Evolutionary conservation across 2,888 invertebrate genomes (phyloP).

Genomic region (Agrotis clavis): DNA sequence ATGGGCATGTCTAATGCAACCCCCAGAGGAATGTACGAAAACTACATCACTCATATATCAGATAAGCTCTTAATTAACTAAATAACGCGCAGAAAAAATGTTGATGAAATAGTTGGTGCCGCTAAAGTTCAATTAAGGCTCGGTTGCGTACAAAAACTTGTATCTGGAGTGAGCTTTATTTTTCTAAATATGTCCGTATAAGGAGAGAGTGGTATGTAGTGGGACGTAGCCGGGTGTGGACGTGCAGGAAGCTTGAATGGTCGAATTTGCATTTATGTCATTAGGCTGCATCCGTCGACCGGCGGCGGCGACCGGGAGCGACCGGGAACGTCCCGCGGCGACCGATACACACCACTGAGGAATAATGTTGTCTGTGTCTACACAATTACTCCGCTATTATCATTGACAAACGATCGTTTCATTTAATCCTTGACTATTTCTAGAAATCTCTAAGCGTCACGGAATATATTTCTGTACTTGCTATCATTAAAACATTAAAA

Average conservation of each 20-base stretch:
- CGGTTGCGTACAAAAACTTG: slow-evolving; percentile 70
- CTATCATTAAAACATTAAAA: too few relatives aligned
- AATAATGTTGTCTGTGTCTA: slow-evolving; percentile 39
- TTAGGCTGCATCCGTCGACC: slow-evolving; percentile 85
- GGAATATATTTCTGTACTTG: too few relatives aligned
- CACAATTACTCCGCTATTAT: slow-evolving; percentile 21
- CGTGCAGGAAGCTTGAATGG: slow-evolving; percentile 85
- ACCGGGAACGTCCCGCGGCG: slow-evolving; percentile 40
- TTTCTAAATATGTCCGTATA: slow-evolving; percentile 66
- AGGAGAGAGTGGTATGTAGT: slow-evolving; percentile 53
- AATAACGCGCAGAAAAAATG: slow-evolving; percentile 73
- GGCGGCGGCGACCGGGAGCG: slow-evolving; percentile 60
- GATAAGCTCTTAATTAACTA: slow-evolving; percentile 78
- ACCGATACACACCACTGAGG: slow-evolving; percentile 49
- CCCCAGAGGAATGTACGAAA: slow-evolving; percentile 67
- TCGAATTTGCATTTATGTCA: slow-evolving; percentile 89
- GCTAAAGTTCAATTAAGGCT: slow-evolving; percentile 76
- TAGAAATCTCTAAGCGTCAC: neutral
- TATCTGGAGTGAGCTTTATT: slow-evolving; percentile 51
- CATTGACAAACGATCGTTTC: slow-evolving; percentile 12
- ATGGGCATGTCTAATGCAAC: slow-evolving; percentile 58
- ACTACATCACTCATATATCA: slow-evolving; percentile 65
- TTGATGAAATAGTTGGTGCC: slow-evolving; percentile 74
- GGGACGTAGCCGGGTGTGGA: slow-evolving; percentile 53
- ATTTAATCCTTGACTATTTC: slow-evolving; percentile 20